A percentile compares a stretch with the other conserved stretches of the same genome.
These are phyloP conservation scores for Gallinago stenura DNA, from an alignment of 2,797 vertebrate genomes.

Conservation along the genomic window DNA sequence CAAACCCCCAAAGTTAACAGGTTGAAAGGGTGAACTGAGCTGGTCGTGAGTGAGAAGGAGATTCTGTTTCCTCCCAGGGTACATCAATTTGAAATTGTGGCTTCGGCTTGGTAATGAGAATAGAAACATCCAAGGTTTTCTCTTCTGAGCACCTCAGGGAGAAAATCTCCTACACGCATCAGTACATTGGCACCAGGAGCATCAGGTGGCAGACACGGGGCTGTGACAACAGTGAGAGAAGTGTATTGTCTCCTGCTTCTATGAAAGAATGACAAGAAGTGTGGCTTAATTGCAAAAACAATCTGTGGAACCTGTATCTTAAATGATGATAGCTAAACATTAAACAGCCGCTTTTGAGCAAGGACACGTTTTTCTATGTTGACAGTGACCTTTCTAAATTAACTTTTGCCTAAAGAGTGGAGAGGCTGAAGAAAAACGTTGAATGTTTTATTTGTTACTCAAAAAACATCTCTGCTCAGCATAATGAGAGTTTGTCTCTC, in stretches of 20 bases:
- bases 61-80: background rate
- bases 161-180: accelerated
- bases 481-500: background rate
- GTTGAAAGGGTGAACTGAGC: background rate
- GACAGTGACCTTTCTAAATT: background rate
- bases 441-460: background rate
- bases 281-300: background rate
- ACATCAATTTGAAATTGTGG: background rate
- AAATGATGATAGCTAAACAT: background rate
- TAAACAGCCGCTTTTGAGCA: background rate
- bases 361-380: background rate
- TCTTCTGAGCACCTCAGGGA: background rate
- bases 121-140: background rate
- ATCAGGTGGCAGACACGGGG: background rate
- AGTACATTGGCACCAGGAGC: background rate
- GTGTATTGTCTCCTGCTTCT: background rate
- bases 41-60: background rate
- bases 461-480: background rate
- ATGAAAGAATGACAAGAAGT: background rate
- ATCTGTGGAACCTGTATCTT: background rate
- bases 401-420: background rate
- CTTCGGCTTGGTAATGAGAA: background rate
- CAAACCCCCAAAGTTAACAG: background rate
- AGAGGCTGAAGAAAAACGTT: background rate
- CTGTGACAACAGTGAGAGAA: background rate